phyloP scores from a whole-genome alignment of 2,797 vertebrate genomes.

The Falco naumanni region DNA sequence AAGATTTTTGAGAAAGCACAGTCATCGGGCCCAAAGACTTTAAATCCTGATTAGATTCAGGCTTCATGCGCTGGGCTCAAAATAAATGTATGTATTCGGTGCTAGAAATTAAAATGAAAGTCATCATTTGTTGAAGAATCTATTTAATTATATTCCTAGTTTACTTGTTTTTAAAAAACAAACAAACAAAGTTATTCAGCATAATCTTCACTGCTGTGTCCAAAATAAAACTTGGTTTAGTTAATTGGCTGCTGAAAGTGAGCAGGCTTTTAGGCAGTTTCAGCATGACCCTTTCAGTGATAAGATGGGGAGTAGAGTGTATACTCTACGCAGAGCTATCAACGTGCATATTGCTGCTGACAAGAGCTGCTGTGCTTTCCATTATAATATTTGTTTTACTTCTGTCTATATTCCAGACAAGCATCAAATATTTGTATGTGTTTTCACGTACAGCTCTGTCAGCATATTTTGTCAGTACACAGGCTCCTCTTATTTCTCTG shows the following conservation, averaged over 20 bases:
- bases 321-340: neutral
- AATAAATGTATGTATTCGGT: neutral
- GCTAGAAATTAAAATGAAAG: neutral
- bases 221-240: neutral
- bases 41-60: constrained; percentile 32
- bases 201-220: neutral
- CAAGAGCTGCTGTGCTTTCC: neutral
- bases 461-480: neutral
- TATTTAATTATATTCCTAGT: constrained; percentile 20
- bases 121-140: neutral
- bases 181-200: neutral
- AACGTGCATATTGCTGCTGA: neutral
- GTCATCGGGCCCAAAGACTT: neutral
- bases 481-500: neutral
- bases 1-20: neutral
- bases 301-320: neutral
- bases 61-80: neutral
- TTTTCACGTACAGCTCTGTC: neutral
- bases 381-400: neutral
- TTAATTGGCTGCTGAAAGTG: neutral
- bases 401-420: neutral
- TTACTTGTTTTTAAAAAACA: neutral
- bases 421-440: neutral
- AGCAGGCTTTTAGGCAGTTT: neutral
- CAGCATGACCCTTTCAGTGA: neutral